These are phyloP conservation scores for Lutraria lutraria DNA, from an alignment of 2,888 invertebrate species.

Conservation along the genomic window DNA sequence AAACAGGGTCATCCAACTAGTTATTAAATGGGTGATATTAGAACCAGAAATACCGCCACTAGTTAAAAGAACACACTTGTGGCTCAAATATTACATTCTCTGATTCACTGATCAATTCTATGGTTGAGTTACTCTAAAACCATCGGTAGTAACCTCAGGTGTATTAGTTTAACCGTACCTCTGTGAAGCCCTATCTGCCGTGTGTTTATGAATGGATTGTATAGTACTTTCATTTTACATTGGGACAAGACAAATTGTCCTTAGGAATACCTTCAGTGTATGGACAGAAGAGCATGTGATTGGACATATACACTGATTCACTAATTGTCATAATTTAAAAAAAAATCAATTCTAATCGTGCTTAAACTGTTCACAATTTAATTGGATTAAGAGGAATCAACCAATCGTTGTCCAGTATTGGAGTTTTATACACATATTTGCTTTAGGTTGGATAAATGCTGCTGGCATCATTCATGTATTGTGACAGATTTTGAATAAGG, in stretches of 20 bases:
- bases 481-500: background rate
- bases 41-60: constrained; percentile 56
- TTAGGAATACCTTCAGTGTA: constrained; percentile 59
- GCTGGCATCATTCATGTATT: constrained; percentile 2
- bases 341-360: constrained; percentile 9
- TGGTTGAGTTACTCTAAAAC: constrained; percentile 21
- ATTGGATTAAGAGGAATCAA: constrained; percentile 35
- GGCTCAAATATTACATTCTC: constrained; percentile 42
- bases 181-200: constrained; percentile 59
- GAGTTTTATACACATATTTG: constrained; percentile 4
- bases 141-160: constrained; percentile 12
- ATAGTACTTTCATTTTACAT: constrained; percentile 67
- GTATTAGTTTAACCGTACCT: constrained; percentile 40
- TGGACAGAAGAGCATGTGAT: constrained; percentile 54
- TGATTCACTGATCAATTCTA: constrained; percentile 42
- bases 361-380: constrained; percentile 23
- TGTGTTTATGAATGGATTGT: constrained; percentile 70
- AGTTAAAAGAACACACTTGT: constrained; percentile 56
- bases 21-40: constrained; percentile 58
- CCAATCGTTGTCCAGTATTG: constrained; percentile 44
- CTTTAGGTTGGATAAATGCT: constrained; percentile 7
- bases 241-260: constrained; percentile 64
- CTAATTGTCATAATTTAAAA: constrained; percentile 46
- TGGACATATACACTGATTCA: constrained; percentile 27
- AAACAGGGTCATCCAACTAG: constrained; percentile 73